Base-by-base conservation (phyloP, 2,113 vertebrate species). In the Oncorhynchus gorbuscha region DNA sequence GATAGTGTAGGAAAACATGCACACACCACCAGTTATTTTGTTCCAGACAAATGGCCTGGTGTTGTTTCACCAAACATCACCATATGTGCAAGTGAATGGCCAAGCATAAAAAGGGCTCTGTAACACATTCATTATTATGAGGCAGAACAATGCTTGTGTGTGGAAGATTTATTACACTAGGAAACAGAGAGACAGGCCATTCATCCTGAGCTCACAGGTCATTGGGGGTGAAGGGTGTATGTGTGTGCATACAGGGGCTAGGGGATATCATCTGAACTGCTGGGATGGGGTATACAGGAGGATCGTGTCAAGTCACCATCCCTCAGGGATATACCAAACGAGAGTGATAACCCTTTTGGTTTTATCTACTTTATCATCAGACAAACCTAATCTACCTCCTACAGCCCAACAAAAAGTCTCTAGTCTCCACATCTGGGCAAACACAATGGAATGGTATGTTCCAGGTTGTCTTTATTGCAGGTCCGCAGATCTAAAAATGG, bases 281-380 rank as follows among this genome's bases (percentile, higher is more conserved):
- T 51, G 28, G 24, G 32, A 65, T 20, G 66, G 73, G 49, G 32
- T 71, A 70, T 45, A 45, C 30, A 45, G 30, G 65, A 35, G 20
- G 62, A 51, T 62, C 69, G 64, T 49, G 70, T 73, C 26, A 35
- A 70, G 74, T 76, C 35, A 76, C 16, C 64, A 18, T 32, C 64
- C 69, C 32, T n/a, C 61, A 72, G 59, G 55, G 28, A 62, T 3
- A 32, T 67, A 45, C 55, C 48, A 73, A 74, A 84, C 75, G 73
- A 78, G 59, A 76, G 48, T 71, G 79, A 73, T 79, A 78, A 78
- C 80, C 71, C 14, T 30, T 30, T 30, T 30, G 30, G 30, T 30
- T 35, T 1, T 65, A 71, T 72, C 39, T 66, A 62, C 71, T 81
- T 72, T 32, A 73, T 78, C 78, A 78, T 26, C 30, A 61, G n/a